Conservation (phyloP, 2,797 vertebrate genomes). For the Craterocephalus amniculus region DNA sequence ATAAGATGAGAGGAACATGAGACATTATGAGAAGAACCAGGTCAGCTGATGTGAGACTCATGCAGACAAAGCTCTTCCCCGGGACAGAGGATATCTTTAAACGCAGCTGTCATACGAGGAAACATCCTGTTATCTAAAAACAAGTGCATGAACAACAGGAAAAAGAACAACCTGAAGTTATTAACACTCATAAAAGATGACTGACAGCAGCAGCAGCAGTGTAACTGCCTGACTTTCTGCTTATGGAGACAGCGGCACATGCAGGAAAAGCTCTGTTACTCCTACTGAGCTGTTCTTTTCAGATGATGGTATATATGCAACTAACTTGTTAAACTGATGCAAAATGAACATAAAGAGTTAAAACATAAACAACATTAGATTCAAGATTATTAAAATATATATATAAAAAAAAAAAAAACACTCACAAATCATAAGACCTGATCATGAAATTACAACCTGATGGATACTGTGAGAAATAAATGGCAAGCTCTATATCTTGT, state of each 20-base stretch:
- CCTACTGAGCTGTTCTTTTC: neutral
- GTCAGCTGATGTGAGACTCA: conserved; percentile 45
- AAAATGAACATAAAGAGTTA: neutral
- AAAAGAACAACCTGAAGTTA: neutral
- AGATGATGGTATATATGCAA: neutral
- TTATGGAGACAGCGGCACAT: neutral
- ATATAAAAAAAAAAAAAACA: no score
- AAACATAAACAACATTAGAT: neutral
- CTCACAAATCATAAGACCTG: no score
- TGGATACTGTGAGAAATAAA: no score
- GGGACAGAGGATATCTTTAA: conserved; percentile 3
- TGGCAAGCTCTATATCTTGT: no score
- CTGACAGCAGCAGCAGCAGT: neutral
- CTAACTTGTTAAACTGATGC: neutral
- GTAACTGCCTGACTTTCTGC: neutral
- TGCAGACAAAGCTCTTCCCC: conserved; percentile 30
- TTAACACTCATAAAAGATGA: neutral
- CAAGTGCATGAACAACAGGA: neutral
- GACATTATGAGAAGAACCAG: conserved; percentile 48
- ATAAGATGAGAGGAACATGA: conserved; percentile 35
- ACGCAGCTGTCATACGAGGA: conserved; percentile 7
- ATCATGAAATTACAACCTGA: no score
- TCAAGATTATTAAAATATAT: no score
- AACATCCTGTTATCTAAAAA: conserved; percentile 45
- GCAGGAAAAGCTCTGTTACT: neutral